Percentiles rank a stretch among this genome's conserved stretches.
Conservation (phyloP, 1,140 invertebrate species). For the Drosophila ercepeae region DNA sequence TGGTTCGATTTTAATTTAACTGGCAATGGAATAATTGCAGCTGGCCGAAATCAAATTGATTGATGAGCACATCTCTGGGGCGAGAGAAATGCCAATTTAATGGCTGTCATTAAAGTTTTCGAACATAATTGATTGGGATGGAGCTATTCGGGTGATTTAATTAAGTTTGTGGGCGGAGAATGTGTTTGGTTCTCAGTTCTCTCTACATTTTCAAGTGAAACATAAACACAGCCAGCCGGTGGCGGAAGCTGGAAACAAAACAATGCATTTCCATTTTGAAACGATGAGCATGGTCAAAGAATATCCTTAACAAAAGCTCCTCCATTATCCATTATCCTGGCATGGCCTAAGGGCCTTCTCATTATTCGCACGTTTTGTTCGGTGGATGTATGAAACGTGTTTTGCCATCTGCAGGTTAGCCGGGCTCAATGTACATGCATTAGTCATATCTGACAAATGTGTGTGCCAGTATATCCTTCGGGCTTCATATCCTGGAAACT, state of each 20-base stretch:
- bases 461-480: slow-evolving; percentile 14
- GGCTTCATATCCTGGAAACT: slow-evolving; percentile 28
- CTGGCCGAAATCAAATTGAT: slow-evolving; percentile 17
- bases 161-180: neutral
- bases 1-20: slow-evolving; percentile 46
- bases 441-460: slow-evolving; percentile 67
- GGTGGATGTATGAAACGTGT: slow-evolving; percentile 6
- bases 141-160: neutral
- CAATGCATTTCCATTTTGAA: slow-evolving; percentile 43
- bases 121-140: slow-evolving; percentile 11
- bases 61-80: neutral
- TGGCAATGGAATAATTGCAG: slow-evolving; percentile 36
- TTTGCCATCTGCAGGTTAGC: slow-evolving; percentile 10
- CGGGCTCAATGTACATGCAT: slow-evolving; percentile 65
- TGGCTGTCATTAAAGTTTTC: slow-evolving; percentile 8
- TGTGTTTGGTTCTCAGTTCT: too few species aligned
- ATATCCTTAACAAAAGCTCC: slow-evolving; percentile 3
- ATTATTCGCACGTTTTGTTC: slow-evolving; percentile 60
- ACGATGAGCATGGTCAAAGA: slow-evolving; percentile 28
- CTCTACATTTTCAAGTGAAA: slow-evolving; percentile 1
- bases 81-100: slow-evolving; percentile 18
- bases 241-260: slow-evolving; percentile 33
- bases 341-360: slow-evolving; percentile 46
- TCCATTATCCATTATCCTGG: slow-evolving; percentile 12
- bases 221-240: slow-evolving; percentile 16